A percentile compares a stretch with the other conserved stretches of the same genome.
Evolutionary conservation across 2,888 invertebrate genomes (phyloP).

Genomic region (Syritta pipiens): DNA sequence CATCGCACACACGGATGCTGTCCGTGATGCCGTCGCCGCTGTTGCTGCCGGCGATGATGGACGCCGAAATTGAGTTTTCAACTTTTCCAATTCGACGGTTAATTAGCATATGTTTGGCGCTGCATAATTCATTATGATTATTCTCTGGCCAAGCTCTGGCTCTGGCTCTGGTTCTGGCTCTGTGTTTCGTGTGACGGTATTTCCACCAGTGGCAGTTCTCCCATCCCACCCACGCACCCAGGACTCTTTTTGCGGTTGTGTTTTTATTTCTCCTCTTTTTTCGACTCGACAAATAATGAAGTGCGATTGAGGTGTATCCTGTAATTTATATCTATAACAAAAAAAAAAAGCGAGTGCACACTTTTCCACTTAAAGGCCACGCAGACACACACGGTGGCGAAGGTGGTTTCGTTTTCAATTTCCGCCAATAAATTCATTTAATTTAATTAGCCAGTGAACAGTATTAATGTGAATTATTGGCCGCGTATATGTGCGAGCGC

Average conservation of each 20-base stretch:
- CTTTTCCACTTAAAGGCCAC: constrained; percentile 24
- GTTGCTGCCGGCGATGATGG: constrained; percentile 17
- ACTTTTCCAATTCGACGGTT: constrained; percentile 58
- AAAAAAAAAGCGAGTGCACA: not conserved
- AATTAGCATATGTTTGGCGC: constrained; percentile 52
- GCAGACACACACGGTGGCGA: not conserved
- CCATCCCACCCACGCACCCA: not conserved
- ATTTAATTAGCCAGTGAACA: constrained; percentile 67
- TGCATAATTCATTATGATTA: constrained; percentile 47
- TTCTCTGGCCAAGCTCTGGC: not conserved
- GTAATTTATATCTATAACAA: not conserved
- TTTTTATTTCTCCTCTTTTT: too few species aligned
- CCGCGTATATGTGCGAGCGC: constrained; percentile 15
- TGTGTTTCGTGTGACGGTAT: too few species aligned
- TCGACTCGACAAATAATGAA: constrained; percentile 43
- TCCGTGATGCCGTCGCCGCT: constrained; percentile 4
- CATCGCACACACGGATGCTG: constrained; percentile 35
- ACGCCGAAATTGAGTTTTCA: constrained; percentile 50
- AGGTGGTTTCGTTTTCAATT: constrained; percentile 67
- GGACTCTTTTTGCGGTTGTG: constrained; percentile 42
- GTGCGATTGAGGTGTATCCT: constrained; percentile 32
- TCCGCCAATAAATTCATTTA: constrained; percentile 69
- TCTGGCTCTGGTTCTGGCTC: not conserved
- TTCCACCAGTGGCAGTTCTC: not conserved
- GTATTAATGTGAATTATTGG: constrained; percentile 65